Conservation (phyloP, 2,888 invertebrate species). For the Branchipolynoe longqiensis region DNA sequence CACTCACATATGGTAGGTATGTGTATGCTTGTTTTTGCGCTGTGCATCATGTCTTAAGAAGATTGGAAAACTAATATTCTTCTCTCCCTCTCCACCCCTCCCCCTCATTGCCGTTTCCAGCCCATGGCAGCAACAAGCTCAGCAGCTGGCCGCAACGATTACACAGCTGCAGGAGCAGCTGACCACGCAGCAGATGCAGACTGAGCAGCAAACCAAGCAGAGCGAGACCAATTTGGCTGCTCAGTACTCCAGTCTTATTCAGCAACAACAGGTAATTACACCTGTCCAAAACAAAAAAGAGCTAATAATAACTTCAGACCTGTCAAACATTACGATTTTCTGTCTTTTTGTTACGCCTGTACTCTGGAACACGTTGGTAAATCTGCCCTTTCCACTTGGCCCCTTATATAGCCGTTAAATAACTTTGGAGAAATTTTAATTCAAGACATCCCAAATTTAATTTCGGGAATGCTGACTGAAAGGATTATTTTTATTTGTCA, state of each 20-base stretch:
- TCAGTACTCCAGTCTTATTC: conserved; percentile 91
- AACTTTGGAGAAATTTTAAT: not conserved
- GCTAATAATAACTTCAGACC: no score
- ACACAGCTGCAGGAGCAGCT: conserved; percentile 74
- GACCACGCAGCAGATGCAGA: conserved; percentile 60
- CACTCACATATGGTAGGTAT: no score
- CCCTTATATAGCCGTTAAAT: not conserved
- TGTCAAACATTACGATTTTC: no score
- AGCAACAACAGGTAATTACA: conserved; percentile 90
- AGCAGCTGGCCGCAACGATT: conserved; percentile 86
- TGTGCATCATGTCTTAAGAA: not conserved
- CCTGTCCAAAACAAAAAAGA: not conserved
- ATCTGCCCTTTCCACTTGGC: not conserved
- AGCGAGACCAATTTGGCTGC: conserved; percentile 97
- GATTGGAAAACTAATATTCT: no score
- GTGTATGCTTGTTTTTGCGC: no score
- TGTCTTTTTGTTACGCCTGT: no score
- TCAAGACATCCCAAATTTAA: no score
- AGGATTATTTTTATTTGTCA: no score
- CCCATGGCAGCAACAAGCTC: conserved; percentile 87
- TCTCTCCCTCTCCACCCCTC: no score
- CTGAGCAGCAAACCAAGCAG: conserved; percentile 91
- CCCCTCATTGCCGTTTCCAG: no score
- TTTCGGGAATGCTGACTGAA: no score
- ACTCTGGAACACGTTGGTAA: no score